phyloP scores from a whole-genome alignment of 1,140 invertebrate species.

The Schmidtea mediterranea region DNA sequence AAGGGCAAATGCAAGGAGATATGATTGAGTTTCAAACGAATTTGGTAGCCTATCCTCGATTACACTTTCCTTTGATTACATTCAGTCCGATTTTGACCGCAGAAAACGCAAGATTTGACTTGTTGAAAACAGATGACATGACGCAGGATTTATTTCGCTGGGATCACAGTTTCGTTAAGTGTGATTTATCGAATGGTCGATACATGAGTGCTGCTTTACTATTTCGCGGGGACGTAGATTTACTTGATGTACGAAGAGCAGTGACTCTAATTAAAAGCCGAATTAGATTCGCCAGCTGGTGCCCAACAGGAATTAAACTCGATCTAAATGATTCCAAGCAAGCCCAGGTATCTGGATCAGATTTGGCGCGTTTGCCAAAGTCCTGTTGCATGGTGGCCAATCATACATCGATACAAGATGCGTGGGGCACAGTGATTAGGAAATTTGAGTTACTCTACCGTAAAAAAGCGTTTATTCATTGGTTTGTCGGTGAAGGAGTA shows the following conservation, averaged over 20 bases:
- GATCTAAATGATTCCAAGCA: conserved; percentile 17
- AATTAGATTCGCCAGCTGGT: conserved; percentile 10
- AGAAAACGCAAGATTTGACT: conserved; percentile 37
- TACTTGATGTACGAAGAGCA: background rate
- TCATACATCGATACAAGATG: conserved; percentile 45
- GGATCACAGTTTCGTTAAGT: conserved; percentile 39
- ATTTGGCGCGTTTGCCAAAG: conserved; percentile 18
- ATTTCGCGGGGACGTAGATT: conserved; percentile 34
- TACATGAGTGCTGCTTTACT: conserved; percentile 16
- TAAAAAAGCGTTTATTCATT: background rate
- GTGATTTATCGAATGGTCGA: conserved; percentile 32
- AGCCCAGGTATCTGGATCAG: conserved; percentile 15
- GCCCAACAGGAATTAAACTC: conserved; percentile 32
- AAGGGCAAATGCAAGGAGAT: background rate
- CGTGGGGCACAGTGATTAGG: conserved; percentile 13
- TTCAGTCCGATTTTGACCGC: conserved; percentile 17
- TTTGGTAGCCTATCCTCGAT: conserved; percentile 5
- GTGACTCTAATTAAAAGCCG: background rate
- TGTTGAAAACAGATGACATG: conserved; percentile 28
- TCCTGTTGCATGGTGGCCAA: conserved; percentile 46
- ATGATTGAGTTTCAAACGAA: conserved; percentile 12
- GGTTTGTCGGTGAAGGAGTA: conserved; percentile 1
- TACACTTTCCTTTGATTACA: conserved; percentile 7
- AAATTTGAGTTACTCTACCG: conserved; percentile 12
- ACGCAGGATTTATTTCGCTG: conserved; percentile 36